These are phyloP conservation scores for Geococcyx californianus DNA, from an alignment of 2,113 vertebrate genomes.

Conservation along the genomic window DNA sequence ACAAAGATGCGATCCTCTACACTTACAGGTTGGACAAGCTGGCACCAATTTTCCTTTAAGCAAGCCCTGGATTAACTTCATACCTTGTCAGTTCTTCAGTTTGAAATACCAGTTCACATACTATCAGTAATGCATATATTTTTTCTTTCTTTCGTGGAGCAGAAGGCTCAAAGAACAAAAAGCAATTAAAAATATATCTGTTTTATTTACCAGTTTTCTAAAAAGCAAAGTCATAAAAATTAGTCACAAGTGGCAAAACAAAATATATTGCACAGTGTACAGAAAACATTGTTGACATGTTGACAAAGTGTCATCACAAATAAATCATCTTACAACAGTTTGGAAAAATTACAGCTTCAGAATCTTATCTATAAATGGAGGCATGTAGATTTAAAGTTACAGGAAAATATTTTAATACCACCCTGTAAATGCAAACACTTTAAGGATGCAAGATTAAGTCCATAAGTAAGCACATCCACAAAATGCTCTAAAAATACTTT, in stretches of 20 bases:
- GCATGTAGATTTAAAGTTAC: constrained; percentile 74
- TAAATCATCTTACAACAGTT: constrained; percentile 54
- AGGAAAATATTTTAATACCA: constrained; percentile 55
- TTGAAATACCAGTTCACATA: background rate
- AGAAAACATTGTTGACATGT: constrained; percentile 56
- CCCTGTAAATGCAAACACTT: constrained; percentile 67
- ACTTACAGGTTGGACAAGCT: background rate
- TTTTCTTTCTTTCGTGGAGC: background rate
- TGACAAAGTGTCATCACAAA: constrained; percentile 64
- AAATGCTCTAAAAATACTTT: constrained; percentile 56
- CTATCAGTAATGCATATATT: background rate
- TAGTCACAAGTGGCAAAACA: constrained; percentile 76
- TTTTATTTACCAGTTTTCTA: constrained; percentile 83
- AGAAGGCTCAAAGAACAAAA: background rate
- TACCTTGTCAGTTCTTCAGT: background rate
- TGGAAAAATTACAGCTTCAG: constrained; percentile 55
- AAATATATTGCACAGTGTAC: constrained; percentile 75
- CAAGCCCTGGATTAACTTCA: background rate
- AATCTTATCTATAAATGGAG: constrained; percentile 72
- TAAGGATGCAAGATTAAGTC: constrained; percentile 44
- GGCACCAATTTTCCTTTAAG: background rate
- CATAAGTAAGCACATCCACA: constrained; percentile 68
- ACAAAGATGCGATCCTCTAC: background rate
- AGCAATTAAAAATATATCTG: constrained; percentile 78
- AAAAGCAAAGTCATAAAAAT: constrained; percentile 82